phyloP scores from a whole-genome alignment of 1,140 invertebrate genomes.

The Temnothorax longispinosus region DNA sequence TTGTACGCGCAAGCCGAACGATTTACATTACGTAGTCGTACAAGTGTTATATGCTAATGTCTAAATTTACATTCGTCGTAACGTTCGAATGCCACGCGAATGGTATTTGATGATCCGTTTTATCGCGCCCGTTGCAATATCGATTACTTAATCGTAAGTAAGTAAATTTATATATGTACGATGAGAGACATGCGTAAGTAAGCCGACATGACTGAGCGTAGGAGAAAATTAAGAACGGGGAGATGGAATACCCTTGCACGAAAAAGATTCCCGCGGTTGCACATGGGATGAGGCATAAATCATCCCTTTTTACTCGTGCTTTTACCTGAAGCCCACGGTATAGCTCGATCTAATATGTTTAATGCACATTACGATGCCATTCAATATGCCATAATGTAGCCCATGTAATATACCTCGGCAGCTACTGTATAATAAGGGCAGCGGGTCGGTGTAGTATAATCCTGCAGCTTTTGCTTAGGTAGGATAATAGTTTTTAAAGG shows the following conservation, averaged over 20 bases:
- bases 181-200: neutral
- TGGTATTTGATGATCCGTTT: neutral
- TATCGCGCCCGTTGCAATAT: neutral
- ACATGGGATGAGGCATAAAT: slow-evolving; percentile 41
- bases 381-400: slow-evolving; percentile 57
- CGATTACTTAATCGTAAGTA: neutral
- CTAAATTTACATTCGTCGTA: slow-evolving; percentile 20
- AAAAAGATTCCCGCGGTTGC: slow-evolving; percentile 26
- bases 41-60: slow-evolving; percentile 48
- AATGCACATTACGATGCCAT: slow-evolving; percentile 57
- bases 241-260: neutral
- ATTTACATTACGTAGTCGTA: neutral
- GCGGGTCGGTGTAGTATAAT: slow-evolving; percentile 41
- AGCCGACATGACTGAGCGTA: neutral
- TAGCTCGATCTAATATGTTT: slow-evolving; percentile 62
- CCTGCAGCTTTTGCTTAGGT: slow-evolving; percentile 33
- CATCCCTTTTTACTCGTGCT: slow-evolving; percentile 50
- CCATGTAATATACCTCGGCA: slow-evolving; percentile 21
- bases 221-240: slow-evolving; percentile 39
- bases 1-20: neutral
- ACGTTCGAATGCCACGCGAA: neutral
- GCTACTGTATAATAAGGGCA: slow-evolving; percentile 53
- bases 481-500: slow-evolving; percentile 41
- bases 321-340: slow-evolving; percentile 36
- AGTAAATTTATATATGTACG: slow-evolving; percentile 14